Evolutionary conservation across 2,113 vertebrate species (phyloP).

Genomic region (Azemiops feae): DNA sequence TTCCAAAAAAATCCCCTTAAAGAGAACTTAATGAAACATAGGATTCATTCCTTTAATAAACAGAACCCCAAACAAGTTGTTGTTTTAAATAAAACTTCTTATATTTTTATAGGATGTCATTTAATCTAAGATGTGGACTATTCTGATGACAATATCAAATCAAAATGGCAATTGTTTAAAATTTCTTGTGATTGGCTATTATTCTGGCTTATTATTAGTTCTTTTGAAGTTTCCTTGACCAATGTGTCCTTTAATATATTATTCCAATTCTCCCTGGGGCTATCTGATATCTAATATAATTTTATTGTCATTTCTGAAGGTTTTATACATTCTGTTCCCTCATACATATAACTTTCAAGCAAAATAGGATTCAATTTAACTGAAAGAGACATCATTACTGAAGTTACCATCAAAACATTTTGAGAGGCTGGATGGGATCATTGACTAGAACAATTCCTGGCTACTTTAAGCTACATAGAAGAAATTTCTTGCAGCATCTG

Average conservation of each 20-base stretch:
- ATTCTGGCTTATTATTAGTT: conserved; percentile 44
- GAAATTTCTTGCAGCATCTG: neutral
- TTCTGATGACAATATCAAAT: conserved; percentile 51
- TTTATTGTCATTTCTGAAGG: neutral
- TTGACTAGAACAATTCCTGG: neutral
- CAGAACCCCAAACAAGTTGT: neutral
- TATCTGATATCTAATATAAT: conserved; percentile 20
- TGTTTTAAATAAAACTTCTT: conserved; percentile 3
- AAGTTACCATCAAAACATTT: neutral
- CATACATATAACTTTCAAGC: neutral
- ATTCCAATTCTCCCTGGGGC: neutral
- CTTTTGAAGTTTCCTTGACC: conserved; percentile 59
- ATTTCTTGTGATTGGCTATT: conserved; percentile 59
- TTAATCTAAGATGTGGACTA: neutral
- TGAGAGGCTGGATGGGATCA: neutral
- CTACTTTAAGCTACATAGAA: neutral
- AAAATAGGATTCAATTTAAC: neutral
- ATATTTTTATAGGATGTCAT: conserved; percentile 17
- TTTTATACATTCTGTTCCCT: neutral
- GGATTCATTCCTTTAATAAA: neutral
- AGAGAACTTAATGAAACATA: neutral
- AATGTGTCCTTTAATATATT: conserved; percentile 31
- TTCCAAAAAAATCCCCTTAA: neutral
- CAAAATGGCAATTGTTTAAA: conserved; percentile 43
- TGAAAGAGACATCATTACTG: neutral